Percentiles rank a stretch among this genome's conserved stretches.
Evolutionary conservation across 1,140 invertebrate species (phyloP).

Genomic region (Nephila pilipes): DNA sequence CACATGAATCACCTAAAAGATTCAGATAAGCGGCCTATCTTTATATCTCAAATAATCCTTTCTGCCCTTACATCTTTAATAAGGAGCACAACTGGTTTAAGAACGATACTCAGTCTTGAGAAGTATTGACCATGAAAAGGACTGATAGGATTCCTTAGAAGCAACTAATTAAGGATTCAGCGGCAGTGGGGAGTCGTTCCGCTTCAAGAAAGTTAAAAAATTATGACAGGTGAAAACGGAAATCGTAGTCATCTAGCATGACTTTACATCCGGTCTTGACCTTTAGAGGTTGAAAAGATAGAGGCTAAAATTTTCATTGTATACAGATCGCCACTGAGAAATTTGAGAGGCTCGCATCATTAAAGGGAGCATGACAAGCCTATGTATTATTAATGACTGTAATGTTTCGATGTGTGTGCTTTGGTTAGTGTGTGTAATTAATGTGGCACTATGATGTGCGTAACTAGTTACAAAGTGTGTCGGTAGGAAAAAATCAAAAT

Average conservation of each 20-base stretch:
- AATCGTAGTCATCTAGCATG: conserved; percentile 70
- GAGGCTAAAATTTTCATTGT: conserved; percentile 20
- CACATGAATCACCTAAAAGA: not conserved
- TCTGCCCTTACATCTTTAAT: not conserved
- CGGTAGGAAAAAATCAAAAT: too few species aligned
- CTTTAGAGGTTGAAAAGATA: conserved; percentile 27
- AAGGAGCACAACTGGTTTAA: not conserved
- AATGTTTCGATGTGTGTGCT: too few species aligned
- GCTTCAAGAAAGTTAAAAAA: conserved; percentile 50
- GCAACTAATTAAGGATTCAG: conserved; percentile 55
- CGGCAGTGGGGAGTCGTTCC: conserved; percentile 44
- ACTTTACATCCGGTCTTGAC: conserved; percentile 68
- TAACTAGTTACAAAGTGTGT: too few species aligned
- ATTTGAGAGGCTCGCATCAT: not conserved
- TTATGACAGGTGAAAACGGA: conserved; percentile 70
- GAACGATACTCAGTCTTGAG: not conserved
- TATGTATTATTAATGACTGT: too few species aligned
- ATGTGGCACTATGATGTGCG: too few species aligned
- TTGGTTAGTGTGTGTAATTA: too few species aligned
- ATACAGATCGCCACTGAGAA: not conserved
- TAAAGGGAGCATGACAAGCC: not conserved
- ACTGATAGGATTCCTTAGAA: conserved; percentile 24
- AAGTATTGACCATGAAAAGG: conserved; percentile 33
- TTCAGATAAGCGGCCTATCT: not conserved
- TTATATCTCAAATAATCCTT: not conserved